Percentiles rank a stretch among this genome's conserved stretches.
phyloP scores from a whole-genome alignment of 2,797 vertebrate genomes.

The Sebastiscus albofasciatus region DNA sequence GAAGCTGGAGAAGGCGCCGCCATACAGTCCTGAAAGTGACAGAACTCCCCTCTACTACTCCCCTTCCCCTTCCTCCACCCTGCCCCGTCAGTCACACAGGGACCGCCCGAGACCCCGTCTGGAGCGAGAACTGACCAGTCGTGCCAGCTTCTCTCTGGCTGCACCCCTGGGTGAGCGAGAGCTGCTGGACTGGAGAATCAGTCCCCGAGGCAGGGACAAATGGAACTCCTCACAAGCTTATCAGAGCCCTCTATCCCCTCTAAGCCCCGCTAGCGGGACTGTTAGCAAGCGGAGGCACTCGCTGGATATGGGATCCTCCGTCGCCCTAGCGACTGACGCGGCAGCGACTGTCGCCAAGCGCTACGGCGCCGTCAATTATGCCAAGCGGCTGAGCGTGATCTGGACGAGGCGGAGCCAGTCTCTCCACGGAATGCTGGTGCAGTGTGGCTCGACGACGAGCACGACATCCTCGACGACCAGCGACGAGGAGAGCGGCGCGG shows the following conservation, averaged over 20 bases:
- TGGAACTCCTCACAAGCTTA: slow-evolving; percentile 82
- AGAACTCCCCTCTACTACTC: slow-evolving; percentile 81
- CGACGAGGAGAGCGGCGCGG: slow-evolving; percentile 54
- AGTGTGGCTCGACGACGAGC: slow-evolving; percentile 80
- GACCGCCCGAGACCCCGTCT: slow-evolving; percentile 69
- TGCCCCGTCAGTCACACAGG: slow-evolving; percentile 77
- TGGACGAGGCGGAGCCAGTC: slow-evolving; percentile 94
- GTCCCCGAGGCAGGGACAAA: slow-evolving; percentile 66
- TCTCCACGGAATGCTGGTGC: slow-evolving; percentile 90
- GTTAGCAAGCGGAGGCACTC: slow-evolving; percentile 76
- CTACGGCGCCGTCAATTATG: slow-evolving; percentile 85
- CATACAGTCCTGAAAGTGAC: slow-evolving; percentile 75
- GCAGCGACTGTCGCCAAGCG: slow-evolving; percentile 80
- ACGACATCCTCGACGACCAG: slow-evolving; percentile 69
- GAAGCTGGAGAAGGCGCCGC: slow-evolving; percentile 71
- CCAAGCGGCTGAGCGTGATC: slow-evolving; percentile 89
- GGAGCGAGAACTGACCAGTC: slow-evolving; percentile 72
- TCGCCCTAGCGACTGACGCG: slow-evolving; percentile 78
- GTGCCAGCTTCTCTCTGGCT: slow-evolving; percentile 75
- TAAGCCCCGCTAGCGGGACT: slow-evolving; percentile 57
- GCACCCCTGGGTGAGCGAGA: slow-evolving; percentile 70
- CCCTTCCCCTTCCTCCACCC: slow-evolving; percentile 75
- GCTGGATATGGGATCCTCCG: slow-evolving; percentile 78
- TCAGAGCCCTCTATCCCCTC: slow-evolving; percentile 71
- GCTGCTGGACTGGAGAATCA: slow-evolving; percentile 74